Base-by-base conservation (phyloP, 2,797 vertebrate species). In the Masticophis lateralis region DNA sequence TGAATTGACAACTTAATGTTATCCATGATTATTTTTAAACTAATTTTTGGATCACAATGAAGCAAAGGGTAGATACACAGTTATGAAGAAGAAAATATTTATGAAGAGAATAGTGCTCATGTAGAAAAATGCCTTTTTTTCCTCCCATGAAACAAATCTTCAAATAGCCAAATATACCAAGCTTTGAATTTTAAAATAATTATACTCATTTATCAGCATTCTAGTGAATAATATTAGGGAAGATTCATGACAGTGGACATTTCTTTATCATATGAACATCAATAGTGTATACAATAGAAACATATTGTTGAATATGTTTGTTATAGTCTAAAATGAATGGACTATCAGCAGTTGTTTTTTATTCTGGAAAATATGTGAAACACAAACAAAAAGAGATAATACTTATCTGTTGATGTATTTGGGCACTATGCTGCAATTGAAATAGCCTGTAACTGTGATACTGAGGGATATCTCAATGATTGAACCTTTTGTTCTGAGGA, bases 291-390 rank as follows among this genome's bases (percentile, higher is more conserved):
- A 57, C 66, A 57, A 57, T 74, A 53, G 16, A 37, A 37, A 37
- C 88, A 20, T 60, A 43, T 83, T 86, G 53, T 32, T 32, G 86
- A 43, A n/a, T 37, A 79, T 37, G 20, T 88, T 53, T 37, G 66
- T 79, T 63, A 61, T 61, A 56, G 53, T 95, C 96, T 94, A 94
- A 86, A 95, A 87, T 95, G 94, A 96, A 89, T 93, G 86, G 63
- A 87, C 95, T 96, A 95, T 96, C 95, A 96, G 93, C 37, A 96
- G 11, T 95, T 16, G 6, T 96, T 91, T 96, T 92, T 89, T 95
- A 91, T 90, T 92, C 83, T 94, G 93, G 95, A 94, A 93, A 95
- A 22, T 86, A 90, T 0, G 4, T 94, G 88, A 93, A 89, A 59
- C 86, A 83, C 57, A 25, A 2, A 0, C 43, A 91, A 87, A 79